Percentiles rank a stretch among this genome's conserved stretches.
phyloP scores from a whole-genome alignment of 1,140 invertebrate species.

The Centruroides vittatus region DNA sequence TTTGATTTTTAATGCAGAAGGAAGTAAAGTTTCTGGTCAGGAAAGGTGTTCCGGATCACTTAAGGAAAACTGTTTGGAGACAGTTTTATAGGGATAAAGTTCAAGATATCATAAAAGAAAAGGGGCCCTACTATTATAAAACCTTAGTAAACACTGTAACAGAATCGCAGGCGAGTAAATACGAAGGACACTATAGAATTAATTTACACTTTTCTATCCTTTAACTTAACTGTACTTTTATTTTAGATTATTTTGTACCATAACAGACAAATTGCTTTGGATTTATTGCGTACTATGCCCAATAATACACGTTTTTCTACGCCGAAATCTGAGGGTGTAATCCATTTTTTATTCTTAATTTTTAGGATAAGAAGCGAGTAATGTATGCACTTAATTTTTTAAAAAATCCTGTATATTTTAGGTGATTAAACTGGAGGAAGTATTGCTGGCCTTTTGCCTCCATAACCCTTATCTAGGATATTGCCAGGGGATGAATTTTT shows the following conservation, averaged over 20 bases:
- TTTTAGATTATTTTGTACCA: slow-evolving; percentile 6
- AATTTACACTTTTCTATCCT: background rate
- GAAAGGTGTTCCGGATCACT: slow-evolving; percentile 32
- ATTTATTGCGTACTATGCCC: slow-evolving; percentile 36
- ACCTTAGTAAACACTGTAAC: slow-evolving; percentile 32
- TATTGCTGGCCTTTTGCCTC: slow-evolving; percentile 35
- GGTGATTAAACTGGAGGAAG: slow-evolving; percentile 25
- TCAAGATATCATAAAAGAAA: slow-evolving; percentile 30
- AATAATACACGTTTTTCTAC: slow-evolving; percentile 36
- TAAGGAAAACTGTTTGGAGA: slow-evolving; percentile 33
- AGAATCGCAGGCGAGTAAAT: slow-evolving; percentile 30
- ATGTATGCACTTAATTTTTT: too few relatives aligned
- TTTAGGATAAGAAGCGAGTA: too few relatives aligned
- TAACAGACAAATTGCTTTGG: slow-evolving; percentile 35
- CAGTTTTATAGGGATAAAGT: slow-evolving; percentile 32
- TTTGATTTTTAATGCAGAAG: slow-evolving; percentile 16
- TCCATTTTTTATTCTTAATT: slow-evolving; percentile 12
- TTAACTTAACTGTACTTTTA: background rate
- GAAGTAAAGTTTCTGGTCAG: slow-evolving; percentile 34
- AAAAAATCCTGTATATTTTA: background rate
- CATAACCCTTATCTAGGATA: slow-evolving; percentile 38
- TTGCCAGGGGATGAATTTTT: slow-evolving; percentile 41
- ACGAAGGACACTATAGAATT: background rate
- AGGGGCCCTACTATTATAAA: slow-evolving; percentile 36
- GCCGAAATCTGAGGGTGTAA: slow-evolving; percentile 33